Percentiles rank a stretch among this genome's conserved stretches.
Conservation (phyloP, 2,888 invertebrate genomes). For the Clepsis dumicolana region DNA sequence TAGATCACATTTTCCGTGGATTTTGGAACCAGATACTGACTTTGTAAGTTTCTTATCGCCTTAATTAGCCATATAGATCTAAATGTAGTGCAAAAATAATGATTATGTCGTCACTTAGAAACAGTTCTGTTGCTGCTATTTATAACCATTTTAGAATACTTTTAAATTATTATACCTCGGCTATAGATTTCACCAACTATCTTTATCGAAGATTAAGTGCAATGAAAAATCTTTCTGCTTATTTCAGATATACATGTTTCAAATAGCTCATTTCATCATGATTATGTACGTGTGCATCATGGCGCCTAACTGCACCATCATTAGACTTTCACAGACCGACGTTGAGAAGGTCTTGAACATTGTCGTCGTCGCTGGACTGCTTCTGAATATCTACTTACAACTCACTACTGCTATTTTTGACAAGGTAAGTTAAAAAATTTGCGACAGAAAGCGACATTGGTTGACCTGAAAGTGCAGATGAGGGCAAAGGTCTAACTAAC, state of each 20-base stretch:
- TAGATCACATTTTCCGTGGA: slow-evolving; percentile 79
- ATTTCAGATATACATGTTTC: slow-evolving; percentile 74
- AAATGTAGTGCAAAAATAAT: no score
- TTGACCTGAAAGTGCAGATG: no score
- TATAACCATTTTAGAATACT: no score
- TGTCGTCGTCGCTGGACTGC: slow-evolving; percentile 68
- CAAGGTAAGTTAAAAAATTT: slow-evolving; percentile 58
- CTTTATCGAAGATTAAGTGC: no score
- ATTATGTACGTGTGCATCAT: slow-evolving; percentile 74
- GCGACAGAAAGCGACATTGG: no score
- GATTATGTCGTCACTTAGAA: no score
- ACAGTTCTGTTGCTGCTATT: no score
- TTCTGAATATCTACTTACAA: slow-evolving; percentile 79
- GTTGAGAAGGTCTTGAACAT: slow-evolving; percentile 64
- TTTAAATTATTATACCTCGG: no score
- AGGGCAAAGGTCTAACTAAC: no score
- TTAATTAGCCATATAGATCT: no score
- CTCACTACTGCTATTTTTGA: slow-evolving; percentile 78
- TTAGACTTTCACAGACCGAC: slow-evolving; percentile 57
- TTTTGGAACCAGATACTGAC: slow-evolving; percentile 77
- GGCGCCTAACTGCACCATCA: slow-evolving; percentile 72
- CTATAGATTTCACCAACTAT: no score
- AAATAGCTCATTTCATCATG: slow-evolving; percentile 70
- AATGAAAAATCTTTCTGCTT: not conserved
- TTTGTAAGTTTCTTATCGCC: slow-evolving; percentile 67